Base-by-base conservation (phyloP, 2,113 vertebrate genomes). In the Carlito syrichta region DNA sequence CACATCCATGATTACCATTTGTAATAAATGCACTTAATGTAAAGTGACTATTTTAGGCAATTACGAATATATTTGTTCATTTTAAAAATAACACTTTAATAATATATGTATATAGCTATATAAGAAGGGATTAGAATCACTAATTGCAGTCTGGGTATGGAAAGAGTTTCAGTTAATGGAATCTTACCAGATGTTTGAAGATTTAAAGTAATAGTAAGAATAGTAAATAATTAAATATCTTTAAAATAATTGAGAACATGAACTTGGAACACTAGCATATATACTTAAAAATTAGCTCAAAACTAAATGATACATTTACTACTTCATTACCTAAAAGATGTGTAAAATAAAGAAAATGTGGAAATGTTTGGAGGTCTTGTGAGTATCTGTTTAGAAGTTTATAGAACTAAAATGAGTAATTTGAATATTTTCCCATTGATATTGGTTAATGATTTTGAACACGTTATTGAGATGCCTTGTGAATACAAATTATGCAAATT, bases 201-300 rank as follows among this genome's bases (percentile, higher is more conserved):
- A 81, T 56, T 90, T 69, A 69, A 86, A 54, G 14, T 86, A 62
- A 77, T 93, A 60, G 68, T 13, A 62, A 32, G 94, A 86, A 71
- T 86, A 27, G 2, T 60, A 86, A 92, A 82, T 82, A 74, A 81
- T 68, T 96, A 40, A 43, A 52, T n/a, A 50, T 66, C 48, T 89
- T 89, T 60, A 81, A 82, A 93, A 92, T 30, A 92, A 92, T 85
- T 94, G n/a, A 73, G 81, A 82, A 76, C 1, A 27, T 82, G n/a
- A 82, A 89, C 9, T 82, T 92, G 35, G 14, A 81, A 4, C 14
- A 54, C 76, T 92, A 40, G 52, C 3, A 50, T 63, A 60, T 58
- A 58, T 91, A 69, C 35, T 92, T 95, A 86, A 93, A 92, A 77
- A 92, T 85, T 63, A 85, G 22, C 73, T 95, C 10, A 96, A 74